These are phyloP conservation scores for Aphaenogaster ashmeadi DNA, from an alignment of 1,140 invertebrate species.

Conservation along the genomic window DNA sequence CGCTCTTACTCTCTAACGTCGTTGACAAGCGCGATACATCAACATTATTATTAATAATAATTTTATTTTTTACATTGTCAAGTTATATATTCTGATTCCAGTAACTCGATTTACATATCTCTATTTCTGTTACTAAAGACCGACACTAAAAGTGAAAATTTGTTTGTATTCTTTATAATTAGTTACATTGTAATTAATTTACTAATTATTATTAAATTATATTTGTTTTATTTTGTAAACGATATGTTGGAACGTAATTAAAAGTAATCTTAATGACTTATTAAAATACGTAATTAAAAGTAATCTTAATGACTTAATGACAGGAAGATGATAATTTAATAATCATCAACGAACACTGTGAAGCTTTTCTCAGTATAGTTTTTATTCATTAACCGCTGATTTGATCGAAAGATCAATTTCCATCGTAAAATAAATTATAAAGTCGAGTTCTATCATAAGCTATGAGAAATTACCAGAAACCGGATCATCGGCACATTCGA, in stretches of 20 bases:
- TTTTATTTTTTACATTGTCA: not conserved
- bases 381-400: not conserved
- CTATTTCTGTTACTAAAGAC: not conserved
- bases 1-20: not conserved
- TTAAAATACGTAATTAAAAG: not conserved
- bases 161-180: not conserved
- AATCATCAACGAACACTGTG: not conserved
- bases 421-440: not conserved
- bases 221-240: not conserved
- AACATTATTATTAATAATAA: constrained; percentile 9
- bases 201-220: not conserved
- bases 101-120: not conserved
- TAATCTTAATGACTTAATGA: not conserved
- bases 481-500: not conserved
- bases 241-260: not conserved
- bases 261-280: not conserved
- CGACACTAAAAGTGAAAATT: not conserved
- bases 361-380: not conserved
- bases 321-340: not conserved
- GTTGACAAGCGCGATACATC: constrained; percentile 24
- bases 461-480: not conserved
- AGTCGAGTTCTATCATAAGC: not conserved
- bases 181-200: not conserved
- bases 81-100: constrained; percentile 19
- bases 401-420: not conserved